Evolutionary conservation across 2,797 vertebrate species (phyloP).

Genomic region (Labroides dimidiatus): DNA sequence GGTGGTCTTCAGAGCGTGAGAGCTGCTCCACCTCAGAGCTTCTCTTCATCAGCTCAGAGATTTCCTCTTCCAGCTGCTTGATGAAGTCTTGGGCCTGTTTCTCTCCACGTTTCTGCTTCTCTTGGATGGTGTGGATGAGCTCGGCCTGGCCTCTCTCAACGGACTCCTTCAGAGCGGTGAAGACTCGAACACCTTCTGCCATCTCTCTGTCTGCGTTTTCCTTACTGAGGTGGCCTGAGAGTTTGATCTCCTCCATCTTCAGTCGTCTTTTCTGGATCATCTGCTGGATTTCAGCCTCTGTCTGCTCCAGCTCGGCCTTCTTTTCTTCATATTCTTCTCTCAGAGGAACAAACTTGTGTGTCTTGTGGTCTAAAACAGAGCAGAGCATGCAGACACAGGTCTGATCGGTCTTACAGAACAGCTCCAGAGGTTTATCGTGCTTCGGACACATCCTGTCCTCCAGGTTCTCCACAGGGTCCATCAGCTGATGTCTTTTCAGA

Average conservation of each 20-base stretch:
- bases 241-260: conserved; percentile 9
- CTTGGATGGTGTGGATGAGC: neutral
- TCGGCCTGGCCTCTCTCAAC: neutral
- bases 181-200: conserved; percentile 4
- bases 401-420: conserved; percentile 33
- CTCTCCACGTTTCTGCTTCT: neutral
- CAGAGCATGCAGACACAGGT: conserved; percentile 22
- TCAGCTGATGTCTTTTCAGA: conserved; percentile 21
- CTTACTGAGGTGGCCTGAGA: neutral
- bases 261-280: neutral
- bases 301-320: neutral
- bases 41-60: conserved; percentile 13
- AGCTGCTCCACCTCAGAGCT: conserved; percentile 3
- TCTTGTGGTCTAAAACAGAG: conserved; percentile 6
- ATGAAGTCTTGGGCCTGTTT: neutral
- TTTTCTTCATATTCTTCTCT: conserved; percentile 1
- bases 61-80: conserved; percentile 22
- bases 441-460: conserved; percentile 22
- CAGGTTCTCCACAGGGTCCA: conserved; percentile 22
- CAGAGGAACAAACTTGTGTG: neutral
- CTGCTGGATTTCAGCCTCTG: conserved; percentile 5
- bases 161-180: neutral
- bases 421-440: conserved; percentile 30
- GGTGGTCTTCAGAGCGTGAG: conserved; percentile 11
- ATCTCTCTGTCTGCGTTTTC: neutral